These are phyloP conservation scores for Circaetus cinerascens DNA, from an alignment of 2,113 vertebrate species.

Conservation along the genomic window DNA sequence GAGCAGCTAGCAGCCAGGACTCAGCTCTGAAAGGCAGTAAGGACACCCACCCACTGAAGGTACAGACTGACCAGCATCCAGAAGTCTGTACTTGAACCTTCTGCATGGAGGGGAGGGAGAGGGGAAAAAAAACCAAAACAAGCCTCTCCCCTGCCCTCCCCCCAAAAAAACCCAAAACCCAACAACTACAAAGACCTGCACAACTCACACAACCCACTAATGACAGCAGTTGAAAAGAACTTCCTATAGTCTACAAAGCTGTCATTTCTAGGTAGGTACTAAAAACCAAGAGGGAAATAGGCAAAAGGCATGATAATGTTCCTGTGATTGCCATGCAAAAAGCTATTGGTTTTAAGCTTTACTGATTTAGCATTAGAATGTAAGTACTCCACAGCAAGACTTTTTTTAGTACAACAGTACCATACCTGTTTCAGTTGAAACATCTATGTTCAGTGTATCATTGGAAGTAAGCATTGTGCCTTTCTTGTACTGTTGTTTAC, in stretches of 20 bases:
- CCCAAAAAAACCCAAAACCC: background rate
- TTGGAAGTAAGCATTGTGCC: conserved; percentile 74
- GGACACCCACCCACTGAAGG: background rate
- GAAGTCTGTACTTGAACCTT: background rate
- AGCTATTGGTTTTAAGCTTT: background rate
- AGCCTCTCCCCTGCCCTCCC: no score
- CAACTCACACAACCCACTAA: background rate
- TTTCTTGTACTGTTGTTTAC: conserved; percentile 86
- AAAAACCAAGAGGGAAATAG: background rate
- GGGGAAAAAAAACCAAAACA: no score
- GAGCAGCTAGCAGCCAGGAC: background rate
- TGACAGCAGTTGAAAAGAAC: background rate
- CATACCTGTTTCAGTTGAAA: conserved; percentile 84
- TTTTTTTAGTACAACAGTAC: background rate
- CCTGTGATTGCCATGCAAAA: background rate
- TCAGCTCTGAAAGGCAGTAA: background rate
- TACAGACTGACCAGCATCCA: background rate
- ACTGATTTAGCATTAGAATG: background rate
- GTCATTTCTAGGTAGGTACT: background rate
- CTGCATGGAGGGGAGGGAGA: no score
- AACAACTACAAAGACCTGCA: background rate
- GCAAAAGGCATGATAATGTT: background rate
- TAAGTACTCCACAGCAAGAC: background rate
- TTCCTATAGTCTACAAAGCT: background rate
- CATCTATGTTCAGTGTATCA: conserved; percentile 78